A percentile compares a stretch with the other conserved stretches of the same genome.
Conservation (phyloP, 2,888 invertebrate genomes). For the Lumbricus terrestris region DNA sequence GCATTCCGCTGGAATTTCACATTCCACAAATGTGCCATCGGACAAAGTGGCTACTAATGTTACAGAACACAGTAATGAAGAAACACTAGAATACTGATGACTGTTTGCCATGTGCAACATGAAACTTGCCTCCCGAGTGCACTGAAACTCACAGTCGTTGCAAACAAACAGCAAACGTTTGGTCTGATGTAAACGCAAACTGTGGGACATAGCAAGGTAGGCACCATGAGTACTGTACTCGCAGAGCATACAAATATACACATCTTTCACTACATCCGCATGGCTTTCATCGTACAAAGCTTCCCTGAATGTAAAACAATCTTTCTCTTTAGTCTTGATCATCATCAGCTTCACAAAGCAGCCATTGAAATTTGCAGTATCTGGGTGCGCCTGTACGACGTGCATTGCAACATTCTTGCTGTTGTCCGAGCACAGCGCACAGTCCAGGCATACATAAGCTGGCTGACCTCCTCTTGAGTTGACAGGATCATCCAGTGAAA, state of each 20-base stretch:
- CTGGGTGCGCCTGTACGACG: neutral
- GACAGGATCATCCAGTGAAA: neutral
- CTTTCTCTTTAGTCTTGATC: constrained; percentile 5
- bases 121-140: neutral
- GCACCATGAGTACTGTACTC: neutral
- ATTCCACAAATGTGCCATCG: neutral
- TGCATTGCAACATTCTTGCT: neutral
- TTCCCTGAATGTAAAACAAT: neutral
- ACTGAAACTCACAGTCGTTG: neutral
- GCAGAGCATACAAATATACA: neutral
- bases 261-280: neutral
- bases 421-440: neutral
- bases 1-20: neutral
- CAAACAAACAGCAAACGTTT: neutral
- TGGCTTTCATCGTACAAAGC: neutral
- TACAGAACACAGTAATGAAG: neutral
- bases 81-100: neutral
- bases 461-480: neutral
- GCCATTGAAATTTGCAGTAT: neutral
- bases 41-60: neutral
- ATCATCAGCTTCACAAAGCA: constrained; percentile 14
- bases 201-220: constrained; percentile 17
- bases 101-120: neutral
- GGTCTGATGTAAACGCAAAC: constrained; percentile 4
- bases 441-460: constrained; percentile 4